These are phyloP conservation scores for Cepaea nemoralis DNA, from an alignment of 1,140 invertebrate genomes.

Conservation along the genomic window DNA sequence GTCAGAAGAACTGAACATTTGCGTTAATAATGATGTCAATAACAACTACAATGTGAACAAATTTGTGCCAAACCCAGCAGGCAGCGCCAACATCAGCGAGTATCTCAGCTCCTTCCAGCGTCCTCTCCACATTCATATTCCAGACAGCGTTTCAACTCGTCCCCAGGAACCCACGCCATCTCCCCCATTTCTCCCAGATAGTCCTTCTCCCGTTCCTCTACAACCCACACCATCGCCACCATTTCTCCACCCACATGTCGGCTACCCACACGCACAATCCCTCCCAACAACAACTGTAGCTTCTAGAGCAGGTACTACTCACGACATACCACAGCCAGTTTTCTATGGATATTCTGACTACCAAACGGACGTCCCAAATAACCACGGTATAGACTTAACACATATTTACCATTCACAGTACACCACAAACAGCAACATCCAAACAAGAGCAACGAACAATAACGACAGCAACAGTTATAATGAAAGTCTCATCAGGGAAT, in stretches of 20 bases:
- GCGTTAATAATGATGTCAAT: not conserved
- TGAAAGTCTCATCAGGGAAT: not conserved
- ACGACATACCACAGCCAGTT: constrained; percentile 1
- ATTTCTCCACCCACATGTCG: not conserved
- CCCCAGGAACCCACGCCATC: not conserved
- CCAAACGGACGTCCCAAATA: not conserved
- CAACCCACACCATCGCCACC: constrained; percentile 1
- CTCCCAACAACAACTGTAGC: not conserved
- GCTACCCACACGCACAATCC: not conserved
- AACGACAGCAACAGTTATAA: not conserved
- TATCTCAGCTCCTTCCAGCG: constrained; percentile 9
- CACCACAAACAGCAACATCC: too few species aligned
- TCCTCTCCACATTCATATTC: constrained; percentile 32
- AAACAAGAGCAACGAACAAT: not conserved
- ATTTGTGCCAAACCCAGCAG: not conserved
- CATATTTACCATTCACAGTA: too few species aligned
- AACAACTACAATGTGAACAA: not conserved
- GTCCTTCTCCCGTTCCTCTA: not conserved
- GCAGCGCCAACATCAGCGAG: constrained; percentile 2
- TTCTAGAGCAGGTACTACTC: too few species aligned
- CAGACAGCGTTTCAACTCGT: not conserved
- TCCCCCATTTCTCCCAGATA: constrained; percentile 23
- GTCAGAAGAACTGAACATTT: not conserved
- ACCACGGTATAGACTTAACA: not conserved
- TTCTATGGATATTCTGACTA: not conserved